These are phyloP conservation scores for Rhabdomys pumilio DNA, from an alignment of 2,797 vertebrate genomes.

Conservation along the genomic window DNA sequence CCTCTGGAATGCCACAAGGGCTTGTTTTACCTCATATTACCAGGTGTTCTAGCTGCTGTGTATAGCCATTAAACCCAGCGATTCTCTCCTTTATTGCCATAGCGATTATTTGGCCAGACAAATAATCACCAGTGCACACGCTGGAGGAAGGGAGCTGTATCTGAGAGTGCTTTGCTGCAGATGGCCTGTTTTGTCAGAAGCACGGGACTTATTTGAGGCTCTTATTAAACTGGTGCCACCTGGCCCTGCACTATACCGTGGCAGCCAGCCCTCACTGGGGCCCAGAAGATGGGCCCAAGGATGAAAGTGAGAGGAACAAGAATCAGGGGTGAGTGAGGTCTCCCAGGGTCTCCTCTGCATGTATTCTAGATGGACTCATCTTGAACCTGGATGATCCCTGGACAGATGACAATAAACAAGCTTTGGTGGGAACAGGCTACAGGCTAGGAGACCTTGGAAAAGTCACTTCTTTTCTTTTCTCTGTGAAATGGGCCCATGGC, in stretches of 20 bases:
- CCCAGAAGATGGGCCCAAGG: not conserved
- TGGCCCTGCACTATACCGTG: not conserved
- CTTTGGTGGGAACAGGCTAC: not conserved
- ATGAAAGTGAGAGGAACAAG: not conserved
- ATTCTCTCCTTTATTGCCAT: conserved; percentile 77
- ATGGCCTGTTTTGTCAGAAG: conserved; percentile 65
- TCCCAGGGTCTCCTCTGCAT: not conserved
- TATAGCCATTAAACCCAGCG: conserved; percentile 52
- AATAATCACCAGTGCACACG: conserved; percentile 48
- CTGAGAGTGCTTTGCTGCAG: not conserved
- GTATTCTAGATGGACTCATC: not conserved
- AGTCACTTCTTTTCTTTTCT: not conserved
- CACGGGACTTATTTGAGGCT: conserved; percentile 28
- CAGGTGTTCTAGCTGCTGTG: conserved; percentile 10
- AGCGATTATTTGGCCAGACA: conserved; percentile 58
- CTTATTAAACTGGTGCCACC: not conserved
- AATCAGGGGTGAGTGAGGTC: not conserved
- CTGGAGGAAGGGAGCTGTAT: not conserved
- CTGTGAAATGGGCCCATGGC: not conserved
- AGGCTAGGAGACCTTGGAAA: not conserved
- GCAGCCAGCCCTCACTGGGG: not conserved
- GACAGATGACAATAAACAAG: not conserved
- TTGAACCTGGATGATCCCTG: not conserved
- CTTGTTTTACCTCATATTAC: conserved; percentile 56
- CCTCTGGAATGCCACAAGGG: not conserved